Evolutionary conservation across 2,797 vertebrate genomes (phyloP), one percentile per base, ranked within the genome.

Genomic region (Epinephelus coioides): DNA sequence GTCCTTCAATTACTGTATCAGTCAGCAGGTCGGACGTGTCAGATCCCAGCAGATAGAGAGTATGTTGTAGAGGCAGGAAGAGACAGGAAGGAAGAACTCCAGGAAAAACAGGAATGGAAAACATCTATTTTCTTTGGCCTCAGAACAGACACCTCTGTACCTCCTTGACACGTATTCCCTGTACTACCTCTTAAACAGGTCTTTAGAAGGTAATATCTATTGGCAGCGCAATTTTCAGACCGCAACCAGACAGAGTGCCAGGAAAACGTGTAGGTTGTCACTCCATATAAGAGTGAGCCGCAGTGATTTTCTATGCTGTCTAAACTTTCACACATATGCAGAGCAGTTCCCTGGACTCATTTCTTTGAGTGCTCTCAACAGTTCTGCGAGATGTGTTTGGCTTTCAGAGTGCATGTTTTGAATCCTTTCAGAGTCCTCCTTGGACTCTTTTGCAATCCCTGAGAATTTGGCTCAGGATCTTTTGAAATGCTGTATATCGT

Each of bases 191-290:
- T 78, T 55, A 61, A 66, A 57, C 55, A 54, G 53, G 21, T 81
- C 50, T 60, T 70, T 63, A 50, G 73, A 54, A 78, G 46, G 75
- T 83, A 79, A 85, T 82, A 66, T 83, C 18, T 85, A 83, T 89
- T 82, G 82, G 73, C 69, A 69, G 50, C 7, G 1, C 57, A 44
- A 79, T 81, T 86, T 82, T 72, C 30, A 63, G 38, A 71, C 70
- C 76, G 53, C 76, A 75, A 68, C 23, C 78, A 73, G 81, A 73
- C 65, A 50, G 38, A 63, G 30, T 67, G 71, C 50, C 55, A 64
- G 72, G 62, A 73, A 81, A 91, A 79, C 73, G 30, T 63, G 81
- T 86, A 63, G 19, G 38, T 82, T 85, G 82, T 84, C 78, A 84
- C 78, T 46, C 55, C 68, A 18, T 64, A 30, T 82, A 71, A 74